Conservation (phyloP, 2,113 vertebrate species). For the Poeciliopsis retropinna region DNA sequence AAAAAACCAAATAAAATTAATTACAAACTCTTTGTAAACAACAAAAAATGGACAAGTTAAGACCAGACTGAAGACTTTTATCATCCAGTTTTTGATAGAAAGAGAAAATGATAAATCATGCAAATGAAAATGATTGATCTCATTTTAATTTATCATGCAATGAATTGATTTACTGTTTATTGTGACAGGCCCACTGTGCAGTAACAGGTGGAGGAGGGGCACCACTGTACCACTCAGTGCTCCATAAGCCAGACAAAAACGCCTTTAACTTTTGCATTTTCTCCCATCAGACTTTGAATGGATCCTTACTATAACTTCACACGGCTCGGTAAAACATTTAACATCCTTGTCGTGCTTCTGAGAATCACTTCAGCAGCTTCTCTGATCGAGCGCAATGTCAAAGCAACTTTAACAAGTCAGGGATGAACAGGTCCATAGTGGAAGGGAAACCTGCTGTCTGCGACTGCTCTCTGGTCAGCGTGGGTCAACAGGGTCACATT, state of each 20-base stretch:
- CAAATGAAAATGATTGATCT: too few relatives aligned
- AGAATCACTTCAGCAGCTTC: not conserved
- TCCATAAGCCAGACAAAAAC: not conserved
- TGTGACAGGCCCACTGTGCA: not conserved
- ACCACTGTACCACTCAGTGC: not conserved
- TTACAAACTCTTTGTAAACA: too few relatives aligned
- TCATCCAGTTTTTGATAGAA: too few relatives aligned
- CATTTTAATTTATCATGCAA: too few relatives aligned
- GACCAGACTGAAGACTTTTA: too few relatives aligned
- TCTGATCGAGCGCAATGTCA: not conserved
- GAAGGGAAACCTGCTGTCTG: constrained; percentile 37
- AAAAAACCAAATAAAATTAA: too few relatives aligned
- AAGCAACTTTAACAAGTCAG: constrained; percentile 24
- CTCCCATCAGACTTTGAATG: not conserved
- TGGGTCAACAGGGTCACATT: constrained; percentile 60
- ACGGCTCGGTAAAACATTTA: constrained; percentile 41
- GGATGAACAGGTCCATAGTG: constrained; percentile 16
- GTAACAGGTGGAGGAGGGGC: not conserved
- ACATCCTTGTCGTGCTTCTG: constrained; percentile 25
- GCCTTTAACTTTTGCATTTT: not conserved
- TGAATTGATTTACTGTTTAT: too few relatives aligned
- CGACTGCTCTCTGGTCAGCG: constrained; percentile 50
- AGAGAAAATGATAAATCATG: too few relatives aligned
- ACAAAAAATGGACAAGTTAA: too few relatives aligned
- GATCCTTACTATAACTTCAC: not conserved